A percentile compares a stretch with the other conserved stretches of the same genome.
phyloP scores from a whole-genome alignment of 2,888 invertebrate genomes.

The Heliconius erato region DNA sequence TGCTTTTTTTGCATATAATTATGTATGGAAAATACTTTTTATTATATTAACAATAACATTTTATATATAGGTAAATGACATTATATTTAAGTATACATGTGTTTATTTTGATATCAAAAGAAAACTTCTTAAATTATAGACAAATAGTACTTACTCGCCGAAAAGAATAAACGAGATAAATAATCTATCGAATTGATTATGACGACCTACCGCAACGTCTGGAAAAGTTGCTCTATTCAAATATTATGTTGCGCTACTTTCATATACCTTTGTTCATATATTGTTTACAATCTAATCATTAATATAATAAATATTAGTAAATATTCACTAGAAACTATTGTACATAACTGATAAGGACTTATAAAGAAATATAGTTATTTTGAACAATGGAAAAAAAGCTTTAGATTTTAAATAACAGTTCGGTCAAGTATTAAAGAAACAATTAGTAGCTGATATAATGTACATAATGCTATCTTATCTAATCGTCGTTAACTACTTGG shows the following conservation, averaged over 20 bases:
- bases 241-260: slow-evolving; percentile 32
- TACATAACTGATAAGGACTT: background rate
- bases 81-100: background rate
- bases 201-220: slow-evolving; percentile 21
- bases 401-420: slow-evolving; percentile 25
- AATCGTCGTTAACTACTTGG: slow-evolving; percentile 39
- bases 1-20: background rate
- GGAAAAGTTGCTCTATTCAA: background rate
- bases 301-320: background rate
- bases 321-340: background rate
- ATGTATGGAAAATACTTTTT: background rate
- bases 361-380: background rate
- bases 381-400: background rate
- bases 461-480: slow-evolving; percentile 44
- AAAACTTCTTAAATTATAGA: background rate
- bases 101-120: background rate
- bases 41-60: background rate
- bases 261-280: slow-evolving; percentile 13
- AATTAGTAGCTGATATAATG: slow-evolving; percentile 38
- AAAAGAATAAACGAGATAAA: background rate
- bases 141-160: background rate
- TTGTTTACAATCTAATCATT: slow-evolving; percentile 1
- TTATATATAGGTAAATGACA: background rate
- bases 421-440: slow-evolving; percentile 30
- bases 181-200: background rate